Evolutionary conservation across 2,888 invertebrate genomes (phyloP), one percentile per base, ranked within the genome.

Genomic region (Drosophila acutilabella): DNA sequence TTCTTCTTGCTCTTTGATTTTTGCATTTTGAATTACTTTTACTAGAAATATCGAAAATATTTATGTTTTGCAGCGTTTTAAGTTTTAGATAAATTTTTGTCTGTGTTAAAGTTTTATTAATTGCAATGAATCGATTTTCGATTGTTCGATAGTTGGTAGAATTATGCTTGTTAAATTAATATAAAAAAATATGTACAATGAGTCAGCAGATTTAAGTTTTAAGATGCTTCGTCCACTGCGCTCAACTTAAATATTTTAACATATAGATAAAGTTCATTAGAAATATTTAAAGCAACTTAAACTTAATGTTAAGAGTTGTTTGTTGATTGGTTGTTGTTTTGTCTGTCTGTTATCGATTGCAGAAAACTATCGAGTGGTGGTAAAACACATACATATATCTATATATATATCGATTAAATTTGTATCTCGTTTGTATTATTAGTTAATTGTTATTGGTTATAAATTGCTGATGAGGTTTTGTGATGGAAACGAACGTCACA

Each of bases 281-380:
- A 82, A 78, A 44, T 83, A 86, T 86, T 83, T 83, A 83, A 87
- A 83, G 83, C 83, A 87, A 83, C 78, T 87, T 87, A 84, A 80
- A 65, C 71, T 73, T 84, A 83, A 61, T 71, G 79, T 86, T 83
- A 87, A 71, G 87, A 84, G 80, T 85, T 70, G 69, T 64, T 72
- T 33, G 60, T 64, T 68, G 57, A 8, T 69, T 61, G 40, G 16
- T 56, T 56, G 50, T 44, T 3, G 54, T 54, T 54, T 33, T 33
- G 11, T 36, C 14, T 50, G 16, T 42, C 30, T 30, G 30, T 66
- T 59, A 78, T 78, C 71, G 76, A 71, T 74, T 66, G 69, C 73
- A 41, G 70, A 58, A 67, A 81, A 78, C 84, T 69, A 80, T 66
- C 76, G 72, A 74, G 53, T 14, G 62, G 16, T 36, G 33, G 18